These are phyloP conservation scores for Polydrusus pterygomalis DNA, from an alignment of 2,888 invertebrate genomes.

Conservation along the genomic window DNA sequence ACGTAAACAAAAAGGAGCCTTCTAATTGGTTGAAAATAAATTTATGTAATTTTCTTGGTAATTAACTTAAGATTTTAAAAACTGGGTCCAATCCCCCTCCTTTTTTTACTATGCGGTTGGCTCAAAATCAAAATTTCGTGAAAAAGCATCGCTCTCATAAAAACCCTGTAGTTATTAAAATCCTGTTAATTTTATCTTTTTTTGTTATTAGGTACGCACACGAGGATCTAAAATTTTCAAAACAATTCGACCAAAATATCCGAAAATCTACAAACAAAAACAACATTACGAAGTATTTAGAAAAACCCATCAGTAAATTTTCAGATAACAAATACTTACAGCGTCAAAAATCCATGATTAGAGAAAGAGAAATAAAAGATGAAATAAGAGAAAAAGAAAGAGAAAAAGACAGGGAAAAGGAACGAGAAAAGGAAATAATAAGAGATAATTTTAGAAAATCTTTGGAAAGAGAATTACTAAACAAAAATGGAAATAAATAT, in stretches of 20 bases:
- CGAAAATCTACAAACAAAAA: constrained; percentile 64
- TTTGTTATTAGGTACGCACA: constrained; percentile 48
- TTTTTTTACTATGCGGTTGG: too few relatives aligned
- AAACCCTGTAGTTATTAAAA: too few relatives aligned
- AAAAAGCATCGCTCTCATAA: too few relatives aligned
- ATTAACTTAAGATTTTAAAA: too few relatives aligned
- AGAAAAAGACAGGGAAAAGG: constrained; percentile 24
- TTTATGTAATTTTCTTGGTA: too few relatives aligned
- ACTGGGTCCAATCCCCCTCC: too few relatives aligned
- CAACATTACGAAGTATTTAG: constrained; percentile 62
- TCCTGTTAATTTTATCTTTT: neutral
- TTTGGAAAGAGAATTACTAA: constrained; percentile 51
- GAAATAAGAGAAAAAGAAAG: constrained; percentile 54
- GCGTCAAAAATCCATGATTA: constrained; percentile 63
- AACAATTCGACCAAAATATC: constrained; percentile 72
- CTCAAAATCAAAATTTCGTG: too few relatives aligned
- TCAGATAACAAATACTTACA: constrained; percentile 64
- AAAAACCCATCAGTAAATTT: constrained; percentile 65
- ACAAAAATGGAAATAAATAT: constrained; percentile 41
- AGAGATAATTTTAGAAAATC: constrained; percentile 58
- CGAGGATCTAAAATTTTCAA: constrained; percentile 62
- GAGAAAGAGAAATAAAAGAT: constrained; percentile 53
- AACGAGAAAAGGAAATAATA: constrained; percentile 53
- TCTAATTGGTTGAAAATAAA: too few relatives aligned
- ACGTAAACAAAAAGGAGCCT: too few relatives aligned